These are phyloP conservation scores for Aelia acuminata DNA, from an alignment of 2,888 invertebrate genomes.

Conservation along the genomic window DNA sequence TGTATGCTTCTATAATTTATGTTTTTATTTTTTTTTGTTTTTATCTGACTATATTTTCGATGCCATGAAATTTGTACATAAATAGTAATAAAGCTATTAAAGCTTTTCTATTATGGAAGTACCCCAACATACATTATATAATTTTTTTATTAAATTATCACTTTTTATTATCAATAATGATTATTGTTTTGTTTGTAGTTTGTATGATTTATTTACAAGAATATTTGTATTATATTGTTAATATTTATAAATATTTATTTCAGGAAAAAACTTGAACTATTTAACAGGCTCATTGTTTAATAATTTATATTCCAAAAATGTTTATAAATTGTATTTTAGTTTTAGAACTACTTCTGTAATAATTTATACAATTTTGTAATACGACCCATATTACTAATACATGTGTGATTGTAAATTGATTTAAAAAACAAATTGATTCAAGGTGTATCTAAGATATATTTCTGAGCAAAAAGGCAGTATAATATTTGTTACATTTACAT, in stretches of 20 bases:
- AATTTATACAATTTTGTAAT: not conserved
- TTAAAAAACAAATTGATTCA: not conserved
- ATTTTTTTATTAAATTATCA: not conserved
- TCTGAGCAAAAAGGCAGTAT: not conserved
- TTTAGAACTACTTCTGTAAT: not conserved
- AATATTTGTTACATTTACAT: constrained; percentile 33
- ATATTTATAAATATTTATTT: not conserved
- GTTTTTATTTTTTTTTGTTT: not conserved
- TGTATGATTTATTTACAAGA: not conserved
- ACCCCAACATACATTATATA: not conserved
- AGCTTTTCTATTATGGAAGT: not conserved
- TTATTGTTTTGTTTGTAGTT: not conserved
- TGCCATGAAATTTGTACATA: not conserved
- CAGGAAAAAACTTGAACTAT: not conserved
- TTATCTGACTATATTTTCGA: not conserved
- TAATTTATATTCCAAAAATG: not conserved
- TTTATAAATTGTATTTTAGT: constrained; percentile 7
- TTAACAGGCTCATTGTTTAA: not conserved
- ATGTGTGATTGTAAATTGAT: not conserved
- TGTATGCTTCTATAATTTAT: too few species aligned
- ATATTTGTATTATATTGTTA: not conserved
- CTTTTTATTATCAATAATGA: not conserved
- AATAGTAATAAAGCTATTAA: not conserved
- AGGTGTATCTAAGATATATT: not conserved
- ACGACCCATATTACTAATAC: not conserved